A percentile compares a stretch with the other conserved stretches of the same genome.
Conservation (phyloP, 2,888 invertebrate species). For the Cotesia congregata region DNA sequence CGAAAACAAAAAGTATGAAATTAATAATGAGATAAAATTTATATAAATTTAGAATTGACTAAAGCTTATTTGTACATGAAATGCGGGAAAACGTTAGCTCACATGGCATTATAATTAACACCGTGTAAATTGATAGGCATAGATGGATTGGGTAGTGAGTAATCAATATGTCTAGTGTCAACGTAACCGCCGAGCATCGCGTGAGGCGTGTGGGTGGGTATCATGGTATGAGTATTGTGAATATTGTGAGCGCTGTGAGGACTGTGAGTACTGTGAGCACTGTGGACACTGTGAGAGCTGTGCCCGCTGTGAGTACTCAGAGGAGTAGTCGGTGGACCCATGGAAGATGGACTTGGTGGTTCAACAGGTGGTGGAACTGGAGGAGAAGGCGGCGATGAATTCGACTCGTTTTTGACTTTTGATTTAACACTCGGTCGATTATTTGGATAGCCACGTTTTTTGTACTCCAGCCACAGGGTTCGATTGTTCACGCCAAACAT, state of each 20-base stretch:
- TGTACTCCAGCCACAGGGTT: constrained; percentile 88
- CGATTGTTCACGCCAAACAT: constrained; percentile 89
- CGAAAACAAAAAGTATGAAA: not conserved
- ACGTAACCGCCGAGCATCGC: constrained; percentile 77
- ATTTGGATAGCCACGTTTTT: constrained; percentile 86
- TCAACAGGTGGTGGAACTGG: constrained; percentile 68
- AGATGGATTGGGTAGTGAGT: constrained; percentile 75
- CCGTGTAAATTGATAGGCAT: constrained; percentile 82
- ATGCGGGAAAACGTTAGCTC: constrained; percentile 64
- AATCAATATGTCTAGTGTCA: constrained; percentile 80
- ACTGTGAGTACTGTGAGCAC: not conserved
- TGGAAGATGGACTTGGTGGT: constrained; percentile 71
- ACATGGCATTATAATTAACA: constrained; percentile 84
- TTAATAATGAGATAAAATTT: not conserved
- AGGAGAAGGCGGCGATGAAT: constrained; percentile 74
- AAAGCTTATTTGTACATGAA: constrained; percentile 49
- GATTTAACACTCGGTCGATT: constrained; percentile 84
- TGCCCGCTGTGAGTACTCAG: constrained; percentile 64
- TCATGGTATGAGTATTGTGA: constrained; percentile 71
- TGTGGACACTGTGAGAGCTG: not conserved
- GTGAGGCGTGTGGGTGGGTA: constrained; percentile 77
- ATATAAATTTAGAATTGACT: constrained; percentile 8
- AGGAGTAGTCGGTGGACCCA: constrained; percentile 58
- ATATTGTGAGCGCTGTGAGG: constrained; percentile 61
- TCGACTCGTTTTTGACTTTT: constrained; percentile 79